Evolutionary conservation across 1,140 invertebrate species (phyloP), one percentile per base, ranked within the genome.

Genomic region (Ptiloglossa arizonensis): DNA sequence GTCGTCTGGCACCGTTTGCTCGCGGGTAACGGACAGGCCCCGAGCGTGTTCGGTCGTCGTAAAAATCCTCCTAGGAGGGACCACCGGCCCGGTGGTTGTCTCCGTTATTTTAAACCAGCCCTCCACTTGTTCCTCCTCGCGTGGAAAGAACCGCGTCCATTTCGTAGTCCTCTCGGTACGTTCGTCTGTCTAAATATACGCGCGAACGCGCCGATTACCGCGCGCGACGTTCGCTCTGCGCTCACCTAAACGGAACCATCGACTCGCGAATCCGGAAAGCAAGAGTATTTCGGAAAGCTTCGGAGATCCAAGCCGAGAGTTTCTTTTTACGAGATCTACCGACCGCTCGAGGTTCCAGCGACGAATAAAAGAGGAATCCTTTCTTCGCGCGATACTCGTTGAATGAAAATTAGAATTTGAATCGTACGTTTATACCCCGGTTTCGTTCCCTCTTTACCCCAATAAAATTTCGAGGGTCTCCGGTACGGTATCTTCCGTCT

Each of bases 51-150:
- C 44, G 56, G 29, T 56, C 19, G 27, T 81, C 82, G 50, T 85
- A 83, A 81, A 87, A 85, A 81, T 77, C 52, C 57, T 68, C 50
- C 52, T n/a, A 17, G 29, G 44, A 60, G n/a, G 57, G 41, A 35
- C 69, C 38, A 79, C 54, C 57, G 62, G 22, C 48, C 29, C 62
- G 46, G 73, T 73, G 48, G 82, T 81, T 75, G 41, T 41, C 63
- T 38, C 22, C 72, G 80, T 86, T 83, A 85, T 74, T 66, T 83
- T 80, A 83, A 85, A 81, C 72, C 60, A 59, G n/a, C 57, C 48
- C 62, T 69, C 56, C 52, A 78, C 75, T 85, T 81, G 72, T 77
- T 74, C 67, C 71, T 60, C 69, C 74, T 79, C 79, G 38, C 17
- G 41, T 44, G 46, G 62, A 81, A 56, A 57, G 62, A 44, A 81